A percentile compares a stretch with the other conserved stretches of the same genome.
phyloP scores from a whole-genome alignment of 2,113 vertebrate species.

The Eonycteris spelaea region DNA sequence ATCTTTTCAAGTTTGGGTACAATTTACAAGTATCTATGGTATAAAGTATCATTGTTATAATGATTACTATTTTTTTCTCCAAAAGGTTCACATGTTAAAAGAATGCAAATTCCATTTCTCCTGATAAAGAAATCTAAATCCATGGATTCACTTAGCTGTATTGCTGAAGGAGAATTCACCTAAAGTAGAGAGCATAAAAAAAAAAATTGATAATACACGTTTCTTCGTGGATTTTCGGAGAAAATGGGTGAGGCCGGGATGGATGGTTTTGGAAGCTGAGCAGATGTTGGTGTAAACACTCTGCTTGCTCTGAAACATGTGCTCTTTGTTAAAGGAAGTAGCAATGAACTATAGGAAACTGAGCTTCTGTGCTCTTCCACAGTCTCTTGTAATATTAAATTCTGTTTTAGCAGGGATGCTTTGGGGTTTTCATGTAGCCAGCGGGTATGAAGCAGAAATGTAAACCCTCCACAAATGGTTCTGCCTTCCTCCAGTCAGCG shows the following conservation, averaged over 20 bases:
- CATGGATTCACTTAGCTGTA: neutral
- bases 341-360: slow-evolving; percentile 60
- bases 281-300: slow-evolving; percentile 35
- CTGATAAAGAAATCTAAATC: neutral
- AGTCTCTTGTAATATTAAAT: slow-evolving; percentile 64
- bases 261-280: neutral
- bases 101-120: slow-evolving; percentile 9
- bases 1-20: neutral
- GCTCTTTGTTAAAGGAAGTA: slow-evolving; percentile 64
- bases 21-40: neutral
- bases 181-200: neutral
- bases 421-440: neutral
- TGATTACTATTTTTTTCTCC: neutral
- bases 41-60: neutral
- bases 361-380: slow-evolving; percentile 66
- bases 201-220: neutral
- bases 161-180: neutral
- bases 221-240: neutral
- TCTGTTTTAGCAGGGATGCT: neutral
- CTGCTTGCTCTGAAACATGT: slow-evolving; percentile 46
- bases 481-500: neutral
- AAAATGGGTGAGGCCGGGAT: neutral
- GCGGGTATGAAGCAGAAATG: neutral
- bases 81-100: neutral
- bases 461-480: neutral